phyloP scores from a whole-genome alignment of 2,797 vertebrate species.

The Hoplostethus atlanticus region DNA sequence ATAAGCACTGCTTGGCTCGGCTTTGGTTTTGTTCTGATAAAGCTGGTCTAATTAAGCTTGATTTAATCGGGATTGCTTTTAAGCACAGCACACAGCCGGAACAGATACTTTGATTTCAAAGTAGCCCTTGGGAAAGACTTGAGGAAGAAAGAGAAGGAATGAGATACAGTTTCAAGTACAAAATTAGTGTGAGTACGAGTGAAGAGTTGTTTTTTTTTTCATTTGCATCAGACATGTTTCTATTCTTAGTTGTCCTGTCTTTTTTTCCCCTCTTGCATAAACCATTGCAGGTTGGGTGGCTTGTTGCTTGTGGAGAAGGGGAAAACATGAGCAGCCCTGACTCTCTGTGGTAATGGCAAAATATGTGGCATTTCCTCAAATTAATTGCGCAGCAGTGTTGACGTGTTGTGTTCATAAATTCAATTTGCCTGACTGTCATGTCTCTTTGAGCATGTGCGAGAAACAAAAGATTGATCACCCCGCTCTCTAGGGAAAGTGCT shows the following conservation, averaged over 20 bases:
- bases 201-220: conserved; percentile 64
- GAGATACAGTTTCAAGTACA: conserved; percentile 63
- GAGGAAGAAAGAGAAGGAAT: conserved; percentile 75
- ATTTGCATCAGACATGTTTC: conserved; percentile 72
- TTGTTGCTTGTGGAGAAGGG: conserved; percentile 49
- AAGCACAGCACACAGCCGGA: conserved; percentile 78
- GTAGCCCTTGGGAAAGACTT: conserved; percentile 81
- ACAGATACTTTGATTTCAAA: conserved; percentile 84
- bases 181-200: conserved; percentile 70
- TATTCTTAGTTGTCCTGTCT: conserved; percentile 69
- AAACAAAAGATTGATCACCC: conserved; percentile 80
- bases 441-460: conserved; percentile 60
- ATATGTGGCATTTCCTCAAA: conserved; percentile 68
- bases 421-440: conserved; percentile 74
- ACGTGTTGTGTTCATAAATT: conserved; percentile 74
- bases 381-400: conserved; percentile 72
- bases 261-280: conserved; percentile 53
- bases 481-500: conserved; percentile 58
- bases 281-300: conserved; percentile 57
- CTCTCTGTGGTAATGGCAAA: conserved; percentile 49
- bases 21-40: conserved; percentile 84
- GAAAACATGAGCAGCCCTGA: conserved; percentile 42
- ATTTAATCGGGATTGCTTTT: conserved; percentile 86
- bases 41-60: conserved; percentile 88
- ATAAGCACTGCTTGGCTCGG: conserved; percentile 83